These are phyloP conservation scores for Proterorhinus semilunaris DNA, from an alignment of 2,113 vertebrate genomes.

Conservation along the genomic window DNA sequence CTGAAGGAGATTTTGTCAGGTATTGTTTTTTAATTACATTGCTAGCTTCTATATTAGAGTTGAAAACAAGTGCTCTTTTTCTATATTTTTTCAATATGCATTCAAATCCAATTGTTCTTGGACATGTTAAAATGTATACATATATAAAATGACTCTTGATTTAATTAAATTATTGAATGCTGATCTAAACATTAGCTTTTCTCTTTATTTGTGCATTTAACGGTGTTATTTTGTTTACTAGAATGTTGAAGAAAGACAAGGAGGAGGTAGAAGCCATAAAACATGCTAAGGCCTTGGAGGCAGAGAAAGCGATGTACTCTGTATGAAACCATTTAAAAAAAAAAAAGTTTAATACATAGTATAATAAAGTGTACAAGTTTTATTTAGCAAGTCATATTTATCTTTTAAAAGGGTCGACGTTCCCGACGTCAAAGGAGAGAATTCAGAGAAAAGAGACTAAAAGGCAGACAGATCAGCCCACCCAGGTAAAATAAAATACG, in stretches of 20 bases:
- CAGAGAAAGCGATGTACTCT: conserved; percentile 98
- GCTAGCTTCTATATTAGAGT: background rate
- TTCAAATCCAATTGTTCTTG: too few species aligned
- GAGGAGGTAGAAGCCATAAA: conserved; percentile 97
- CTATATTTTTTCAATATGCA: too few species aligned
- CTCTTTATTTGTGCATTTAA: too few species aligned
- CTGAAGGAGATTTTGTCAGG: conserved; percentile 94
- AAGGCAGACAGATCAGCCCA: conserved; percentile 94
- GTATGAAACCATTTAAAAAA: conserved; percentile 70
- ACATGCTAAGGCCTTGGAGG: conserved; percentile 93
- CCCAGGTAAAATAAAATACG: conserved; percentile 80
- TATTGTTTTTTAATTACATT: conserved; percentile 41
- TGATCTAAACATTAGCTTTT: too few species aligned
- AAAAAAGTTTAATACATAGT: background rate
- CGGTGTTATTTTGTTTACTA: conserved; percentile 46
- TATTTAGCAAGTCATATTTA: background rate
- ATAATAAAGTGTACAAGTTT: background rate
- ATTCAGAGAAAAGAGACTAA: conserved; percentile 93
- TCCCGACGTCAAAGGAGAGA: conserved; percentile 93
- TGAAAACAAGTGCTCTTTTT: background rate
- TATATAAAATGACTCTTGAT: too few species aligned
- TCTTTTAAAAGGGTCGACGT: conserved; percentile 82
- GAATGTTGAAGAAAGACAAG: conserved; percentile 96
- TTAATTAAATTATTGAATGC: too few species aligned
- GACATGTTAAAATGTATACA: too few species aligned